A percentile compares a stretch with the other conserved stretches of the same genome.
These are phyloP conservation scores for Athene cunicularia DNA, from an alignment of 2,113 vertebrate species.

Conservation along the genomic window DNA sequence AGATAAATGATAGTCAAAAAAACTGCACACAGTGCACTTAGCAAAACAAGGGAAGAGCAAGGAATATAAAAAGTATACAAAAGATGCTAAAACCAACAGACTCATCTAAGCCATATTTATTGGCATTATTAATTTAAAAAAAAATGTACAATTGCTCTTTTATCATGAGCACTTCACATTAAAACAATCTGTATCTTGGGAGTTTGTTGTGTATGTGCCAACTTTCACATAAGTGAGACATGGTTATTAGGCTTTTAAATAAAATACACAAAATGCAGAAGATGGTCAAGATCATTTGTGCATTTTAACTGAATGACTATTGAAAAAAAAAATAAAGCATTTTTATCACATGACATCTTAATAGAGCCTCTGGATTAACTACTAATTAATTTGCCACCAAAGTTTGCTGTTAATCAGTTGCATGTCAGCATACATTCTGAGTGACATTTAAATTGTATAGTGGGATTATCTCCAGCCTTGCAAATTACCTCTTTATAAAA, in stretches of 20 bases:
- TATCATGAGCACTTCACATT: slow-evolving; percentile 21
- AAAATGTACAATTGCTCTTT: slow-evolving; percentile 39
- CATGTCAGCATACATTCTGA: slow-evolving; percentile 60
- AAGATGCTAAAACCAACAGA: neutral
- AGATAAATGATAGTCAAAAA: neutral
- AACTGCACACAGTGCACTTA: neutral
- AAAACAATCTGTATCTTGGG: slow-evolving; percentile 50
- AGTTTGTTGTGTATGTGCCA: slow-evolving; percentile 40
- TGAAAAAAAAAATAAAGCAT: neutral
- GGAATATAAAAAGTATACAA: neutral
- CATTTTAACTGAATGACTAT: slow-evolving; percentile 43
- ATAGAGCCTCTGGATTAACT: slow-evolving; percentile 69
- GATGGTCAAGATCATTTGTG: neutral
- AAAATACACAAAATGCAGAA: slow-evolving; percentile 46
- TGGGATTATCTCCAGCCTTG: slow-evolving; percentile 70
- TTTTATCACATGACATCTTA: slow-evolving; percentile 65
- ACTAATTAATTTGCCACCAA: slow-evolving; percentile 75
- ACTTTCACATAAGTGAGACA: slow-evolving; percentile 34
- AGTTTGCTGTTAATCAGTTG: slow-evolving; percentile 72
- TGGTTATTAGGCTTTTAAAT: slow-evolving; percentile 61
- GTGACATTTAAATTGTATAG: slow-evolving; percentile 72
- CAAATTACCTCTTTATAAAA: slow-evolving; percentile 77
- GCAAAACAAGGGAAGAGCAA: neutral
- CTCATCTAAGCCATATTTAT: neutral
- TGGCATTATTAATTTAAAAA: neutral